Percentiles rank a stretch among this genome's conserved stretches.
Conservation (phyloP, 2,888 invertebrate species). For the Scaptomyza flava region DNA sequence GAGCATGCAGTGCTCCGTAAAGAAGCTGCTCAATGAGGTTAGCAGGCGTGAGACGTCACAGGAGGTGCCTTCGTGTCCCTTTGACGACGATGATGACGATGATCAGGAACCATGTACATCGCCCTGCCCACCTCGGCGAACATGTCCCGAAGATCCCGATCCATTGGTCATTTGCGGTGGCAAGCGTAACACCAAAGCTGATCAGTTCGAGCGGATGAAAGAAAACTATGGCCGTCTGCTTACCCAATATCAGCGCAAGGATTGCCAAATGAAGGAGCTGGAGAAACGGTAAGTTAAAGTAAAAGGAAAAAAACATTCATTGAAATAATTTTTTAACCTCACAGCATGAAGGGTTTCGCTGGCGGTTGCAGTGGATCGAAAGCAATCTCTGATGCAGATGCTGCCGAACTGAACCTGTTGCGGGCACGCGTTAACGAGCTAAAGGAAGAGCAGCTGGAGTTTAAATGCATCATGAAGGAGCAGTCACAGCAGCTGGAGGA, state of each 20-base stretch:
- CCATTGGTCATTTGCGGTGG: slow-evolving; percentile 66
- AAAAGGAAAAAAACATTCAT: no score
- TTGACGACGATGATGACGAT: slow-evolving; percentile 33
- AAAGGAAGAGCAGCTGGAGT: slow-evolving; percentile 82
- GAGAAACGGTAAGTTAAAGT: slow-evolving; percentile 63
- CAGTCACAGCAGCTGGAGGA: slow-evolving; percentile 83
- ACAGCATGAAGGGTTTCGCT: slow-evolving; percentile 71
- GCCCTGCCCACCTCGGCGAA: slow-evolving; percentile 11
- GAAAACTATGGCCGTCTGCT: slow-evolving; percentile 81
- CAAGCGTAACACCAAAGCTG: slow-evolving; percentile 70
- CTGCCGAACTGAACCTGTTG: slow-evolving; percentile 75
- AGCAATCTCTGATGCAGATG: slow-evolving; percentile 61
- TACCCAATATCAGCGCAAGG: slow-evolving; percentile 79
- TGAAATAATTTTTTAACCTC: neutral
- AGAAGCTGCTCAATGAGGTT: slow-evolving; percentile 68
- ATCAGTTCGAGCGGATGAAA: slow-evolving; percentile 79
- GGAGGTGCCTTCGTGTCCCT: slow-evolving; percentile 14
- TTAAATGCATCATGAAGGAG: slow-evolving; percentile 83
- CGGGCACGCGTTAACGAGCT: slow-evolving; percentile 79
- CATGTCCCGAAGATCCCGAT: slow-evolving; percentile 69
- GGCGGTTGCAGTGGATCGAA: slow-evolving; percentile 55
- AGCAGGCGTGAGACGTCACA: slow-evolving; percentile 51
- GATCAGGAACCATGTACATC: slow-evolving; percentile 10
- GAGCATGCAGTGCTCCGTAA: slow-evolving; percentile 74
- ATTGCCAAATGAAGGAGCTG: slow-evolving; percentile 80